Percentiles rank a stretch among this genome's conserved stretches.
Evolutionary conservation across 2,888 invertebrate species (phyloP).

Genomic region (Uloborus plumipes): DNA sequence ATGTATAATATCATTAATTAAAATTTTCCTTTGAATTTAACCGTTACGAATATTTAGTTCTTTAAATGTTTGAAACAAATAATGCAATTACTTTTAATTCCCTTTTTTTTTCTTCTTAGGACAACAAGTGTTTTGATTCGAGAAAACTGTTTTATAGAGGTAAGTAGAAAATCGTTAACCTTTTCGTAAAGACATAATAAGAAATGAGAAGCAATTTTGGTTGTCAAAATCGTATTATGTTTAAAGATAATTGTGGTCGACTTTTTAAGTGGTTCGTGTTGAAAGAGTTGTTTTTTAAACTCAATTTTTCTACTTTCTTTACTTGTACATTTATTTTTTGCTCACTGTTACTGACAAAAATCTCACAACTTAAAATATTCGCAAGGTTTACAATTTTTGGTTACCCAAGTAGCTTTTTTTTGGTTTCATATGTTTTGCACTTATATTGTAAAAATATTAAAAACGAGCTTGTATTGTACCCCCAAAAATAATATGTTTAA

Average conservation of each 20-base stretch:
- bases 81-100: no score
- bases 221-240: conserved; percentile 1
- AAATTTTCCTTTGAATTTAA: no score
- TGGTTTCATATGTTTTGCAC: no score
- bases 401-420: no score
- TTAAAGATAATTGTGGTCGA: conserved; percentile 3
- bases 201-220: conserved; percentile 7
- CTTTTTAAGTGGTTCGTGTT: conserved; percentile 13
- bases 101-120: conserved; percentile 22
- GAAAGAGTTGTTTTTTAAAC: conserved; percentile 6
- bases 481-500: no score
- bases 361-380: no score
- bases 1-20: not conserved
- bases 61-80: no score
- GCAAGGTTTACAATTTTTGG: no score
- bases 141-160: conserved; percentile 58
- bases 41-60: no score
- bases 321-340: not conserved
- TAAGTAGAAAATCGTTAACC: conserved; percentile 21
- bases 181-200: no score
- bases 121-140: conserved; percentile 47
- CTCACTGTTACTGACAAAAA: not conserved
- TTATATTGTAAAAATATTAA: no score
- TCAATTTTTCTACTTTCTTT: not conserved
- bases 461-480: no score